phyloP scores from a whole-genome alignment of 2,113 vertebrate species.

The Rousettus leschenaultii region DNA sequence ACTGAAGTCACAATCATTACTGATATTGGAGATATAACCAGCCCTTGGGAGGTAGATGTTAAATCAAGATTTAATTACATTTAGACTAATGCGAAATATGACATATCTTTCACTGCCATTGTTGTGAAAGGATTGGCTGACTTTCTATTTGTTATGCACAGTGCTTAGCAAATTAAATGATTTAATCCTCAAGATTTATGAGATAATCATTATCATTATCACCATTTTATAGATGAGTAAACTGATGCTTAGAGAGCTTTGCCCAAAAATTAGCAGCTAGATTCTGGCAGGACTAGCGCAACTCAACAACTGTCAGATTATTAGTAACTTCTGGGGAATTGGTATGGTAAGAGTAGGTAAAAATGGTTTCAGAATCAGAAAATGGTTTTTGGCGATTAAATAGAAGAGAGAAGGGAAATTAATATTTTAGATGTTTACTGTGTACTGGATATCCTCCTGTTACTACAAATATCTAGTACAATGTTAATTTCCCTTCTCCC shows the following conservation, averaged over 20 bases:
- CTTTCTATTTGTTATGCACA: not conserved
- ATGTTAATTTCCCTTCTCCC: not conserved
- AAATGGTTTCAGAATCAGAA: not conserved
- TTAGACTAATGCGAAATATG: slow-evolving; percentile 7
- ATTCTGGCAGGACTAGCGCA: not conserved
- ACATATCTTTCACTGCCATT: not conserved
- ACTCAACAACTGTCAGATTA: not conserved
- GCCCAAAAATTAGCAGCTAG: not conserved
- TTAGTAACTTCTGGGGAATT: not conserved
- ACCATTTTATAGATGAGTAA: not conserved
- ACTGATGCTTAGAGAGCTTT: not conserved
- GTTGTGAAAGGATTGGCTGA: not conserved
- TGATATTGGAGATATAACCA: not conserved
- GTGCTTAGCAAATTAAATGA: not conserved
- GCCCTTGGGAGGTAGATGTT: not conserved
- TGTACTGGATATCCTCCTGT: not conserved
- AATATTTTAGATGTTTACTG: too few relatives aligned
- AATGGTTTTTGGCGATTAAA: not conserved
- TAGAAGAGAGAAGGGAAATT: too few relatives aligned
- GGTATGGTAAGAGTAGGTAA: not conserved
- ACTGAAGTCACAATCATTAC: not conserved
- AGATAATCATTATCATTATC: not conserved
- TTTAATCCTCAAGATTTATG: not conserved
- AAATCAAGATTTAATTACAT: not conserved
- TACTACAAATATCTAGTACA: not conserved